These are phyloP conservation scores for Macropus fuliginosus DNA, from an alignment of 2,797 vertebrate genomes.

Conservation along the genomic window DNA sequence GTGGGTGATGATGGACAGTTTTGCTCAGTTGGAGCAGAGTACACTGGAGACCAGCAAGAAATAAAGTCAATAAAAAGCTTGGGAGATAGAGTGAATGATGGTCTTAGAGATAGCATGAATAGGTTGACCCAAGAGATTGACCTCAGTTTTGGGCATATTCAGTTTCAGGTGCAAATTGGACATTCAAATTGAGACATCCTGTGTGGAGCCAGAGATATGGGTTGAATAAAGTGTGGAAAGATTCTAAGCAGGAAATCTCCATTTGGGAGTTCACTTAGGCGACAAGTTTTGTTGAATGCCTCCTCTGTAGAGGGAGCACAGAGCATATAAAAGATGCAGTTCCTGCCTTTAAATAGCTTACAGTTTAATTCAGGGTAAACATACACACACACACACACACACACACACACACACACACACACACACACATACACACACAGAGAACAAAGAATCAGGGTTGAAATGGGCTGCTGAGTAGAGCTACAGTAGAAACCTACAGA, in stretches of 20 bases:
- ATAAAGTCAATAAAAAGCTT: neutral
- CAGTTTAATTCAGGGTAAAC: neutral
- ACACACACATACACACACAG: too few species aligned
- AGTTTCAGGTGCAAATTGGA: neutral
- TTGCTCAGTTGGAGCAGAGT: neutral
- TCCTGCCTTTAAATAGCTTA: slow-evolving; percentile 4
- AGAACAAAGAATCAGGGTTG: neutral
- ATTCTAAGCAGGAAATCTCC: neutral
- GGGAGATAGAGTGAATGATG: neutral
- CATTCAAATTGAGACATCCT: neutral
- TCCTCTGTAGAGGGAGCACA: neutral
- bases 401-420: neutral
- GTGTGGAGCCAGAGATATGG: neutral
- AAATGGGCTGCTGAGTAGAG: neutral
- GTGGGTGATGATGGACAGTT: neutral
- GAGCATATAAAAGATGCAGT: neutral
- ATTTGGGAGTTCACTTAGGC: neutral
- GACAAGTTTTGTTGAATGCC: neutral
- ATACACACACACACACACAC: neutral
- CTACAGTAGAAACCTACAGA: neutral
- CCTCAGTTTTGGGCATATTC: slow-evolving; percentile 33
- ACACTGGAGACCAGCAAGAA: neutral
- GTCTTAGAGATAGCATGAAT: neutral
- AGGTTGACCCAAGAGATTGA: slow-evolving; percentile 12
- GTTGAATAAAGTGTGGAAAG: neutral